Evolutionary conservation across 2,113 vertebrate species (phyloP).

Genomic region (Porphyrio hochstetteri): DNA sequence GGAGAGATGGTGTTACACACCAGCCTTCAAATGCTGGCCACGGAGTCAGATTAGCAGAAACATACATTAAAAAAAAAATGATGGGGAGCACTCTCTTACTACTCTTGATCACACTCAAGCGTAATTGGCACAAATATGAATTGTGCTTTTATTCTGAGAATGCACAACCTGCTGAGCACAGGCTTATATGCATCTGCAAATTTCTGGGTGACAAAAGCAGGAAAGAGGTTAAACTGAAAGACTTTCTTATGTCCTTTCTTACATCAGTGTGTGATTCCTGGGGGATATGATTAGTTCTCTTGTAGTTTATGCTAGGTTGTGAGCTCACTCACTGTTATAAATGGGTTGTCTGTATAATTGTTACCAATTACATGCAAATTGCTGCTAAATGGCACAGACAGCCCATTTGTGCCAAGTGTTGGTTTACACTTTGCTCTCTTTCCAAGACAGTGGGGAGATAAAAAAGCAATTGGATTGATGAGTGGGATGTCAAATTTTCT

Average conservation of each 20-base stretch:
- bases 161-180: neutral
- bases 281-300: neutral
- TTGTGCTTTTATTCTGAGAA: neutral
- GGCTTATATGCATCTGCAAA: neutral
- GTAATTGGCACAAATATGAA: neutral
- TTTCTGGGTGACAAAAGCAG: neutral
- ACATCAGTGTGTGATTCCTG: constrained; percentile 13
- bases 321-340: constrained; percentile 49
- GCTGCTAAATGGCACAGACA: constrained; percentile 58
- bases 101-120: neutral
- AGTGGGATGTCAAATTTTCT: constrained; percentile 58
- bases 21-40: neutral
- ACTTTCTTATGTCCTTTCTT: constrained; percentile 1
- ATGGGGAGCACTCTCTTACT: neutral
- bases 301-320: constrained; percentile 18
- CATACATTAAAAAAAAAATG: neutral
- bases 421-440: constrained; percentile 72
- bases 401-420: constrained; percentile 63
- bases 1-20: neutral
- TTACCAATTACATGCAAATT: constrained; percentile 66
- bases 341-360: constrained; percentile 62
- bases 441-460: constrained; percentile 70
- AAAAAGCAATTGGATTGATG: constrained; percentile 62
- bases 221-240: neutral
- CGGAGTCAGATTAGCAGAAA: neutral